phyloP scores from a whole-genome alignment of 2,888 invertebrate genomes.

The Mesorhabditis belari region DNA sequence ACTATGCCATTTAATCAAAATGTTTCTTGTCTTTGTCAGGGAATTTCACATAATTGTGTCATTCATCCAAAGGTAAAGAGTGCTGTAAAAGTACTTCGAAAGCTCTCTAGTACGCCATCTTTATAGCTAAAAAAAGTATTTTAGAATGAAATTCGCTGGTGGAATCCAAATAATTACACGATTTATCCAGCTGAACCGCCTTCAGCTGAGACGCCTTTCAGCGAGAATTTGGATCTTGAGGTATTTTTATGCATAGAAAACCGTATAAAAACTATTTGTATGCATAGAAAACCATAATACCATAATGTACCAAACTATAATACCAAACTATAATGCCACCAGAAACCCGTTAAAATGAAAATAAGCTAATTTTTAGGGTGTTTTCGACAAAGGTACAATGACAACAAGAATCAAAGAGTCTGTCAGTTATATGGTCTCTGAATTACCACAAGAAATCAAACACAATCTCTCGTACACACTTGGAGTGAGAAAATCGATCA shows the following conservation, averaged over 20 bases:
- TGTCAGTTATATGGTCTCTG: conserved; percentile 49
- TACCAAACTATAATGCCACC: no score
- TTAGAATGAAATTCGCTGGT: conserved; percentile 43
- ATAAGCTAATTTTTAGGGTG: conserved; percentile 42
- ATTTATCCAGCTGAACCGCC: conserved; percentile 43
- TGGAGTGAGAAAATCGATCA: no score
- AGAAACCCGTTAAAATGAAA: no score
- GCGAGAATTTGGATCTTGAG: background rate
- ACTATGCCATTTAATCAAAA: conserved; percentile 17
- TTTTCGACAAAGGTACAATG: conserved; percentile 49
- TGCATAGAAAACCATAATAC: no score
- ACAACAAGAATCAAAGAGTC: conserved; percentile 52
- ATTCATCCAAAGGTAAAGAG: conserved; percentile 23
- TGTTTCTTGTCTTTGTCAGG: conserved; percentile 45
- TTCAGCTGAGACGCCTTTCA: conserved; percentile 11
- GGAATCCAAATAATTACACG: conserved; percentile 50
- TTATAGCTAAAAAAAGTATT: background rate
- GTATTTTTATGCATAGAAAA: no score
- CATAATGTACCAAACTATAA: no score
- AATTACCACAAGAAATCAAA: conserved; percentile 40
- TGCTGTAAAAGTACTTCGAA: background rate
- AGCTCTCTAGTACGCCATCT: background rate
- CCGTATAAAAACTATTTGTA: no score
- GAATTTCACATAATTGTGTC: conserved; percentile 51
- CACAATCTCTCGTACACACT: conserved; percentile 43